Evolutionary conservation across 2,113 vertebrate genomes (phyloP), one percentile per base, ranked within the genome.

Genomic region (Poecilia latipinna): DNA sequence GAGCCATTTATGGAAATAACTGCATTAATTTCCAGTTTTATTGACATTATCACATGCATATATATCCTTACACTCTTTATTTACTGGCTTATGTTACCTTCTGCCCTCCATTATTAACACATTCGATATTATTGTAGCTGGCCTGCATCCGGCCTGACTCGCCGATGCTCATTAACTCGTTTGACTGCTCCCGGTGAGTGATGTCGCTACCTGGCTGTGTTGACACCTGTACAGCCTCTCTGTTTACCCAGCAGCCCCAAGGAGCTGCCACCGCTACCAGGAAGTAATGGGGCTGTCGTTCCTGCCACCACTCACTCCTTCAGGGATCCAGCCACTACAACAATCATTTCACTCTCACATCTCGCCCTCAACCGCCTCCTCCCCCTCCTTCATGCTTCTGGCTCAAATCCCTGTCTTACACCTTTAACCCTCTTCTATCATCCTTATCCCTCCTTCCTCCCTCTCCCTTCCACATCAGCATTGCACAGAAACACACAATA

Each of bases 281-380:
- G 63, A 64, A 62, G 68, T 62, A 70, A 67, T 68, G 72, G 32
- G 74, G 70, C 80, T 74, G 84, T 74, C 65, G 44, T 74, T 72
- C n/a, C 84, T 44, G 77, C 84, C 80, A 83, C 91, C 87, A 72
- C 70, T 86, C 87, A 84, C 67, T 61, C 54, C 84, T 70, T 82
- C 85, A 88, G 82, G 78, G 84, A 78, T 79, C 89, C 79, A 92
- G 86, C 82, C 83, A 79, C 92, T 72, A 89, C 88, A 88, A 79
- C 81, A 70, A 92, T 90, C 79, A 90, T 89, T 92, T 91, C 89
- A 90, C 84, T 85, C 84, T 29, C 85, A 68, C 73, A 73, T 77
- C 66, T 61, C 31, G 70, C 57, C 74, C 8, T 35, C 26, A 28
- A 4, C 39, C 8, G 8, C 44, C 44, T 24, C 44, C 44, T 24